Conservation (phyloP, 2,113 vertebrate genomes). For the Cinclus mexicanus region DNA sequence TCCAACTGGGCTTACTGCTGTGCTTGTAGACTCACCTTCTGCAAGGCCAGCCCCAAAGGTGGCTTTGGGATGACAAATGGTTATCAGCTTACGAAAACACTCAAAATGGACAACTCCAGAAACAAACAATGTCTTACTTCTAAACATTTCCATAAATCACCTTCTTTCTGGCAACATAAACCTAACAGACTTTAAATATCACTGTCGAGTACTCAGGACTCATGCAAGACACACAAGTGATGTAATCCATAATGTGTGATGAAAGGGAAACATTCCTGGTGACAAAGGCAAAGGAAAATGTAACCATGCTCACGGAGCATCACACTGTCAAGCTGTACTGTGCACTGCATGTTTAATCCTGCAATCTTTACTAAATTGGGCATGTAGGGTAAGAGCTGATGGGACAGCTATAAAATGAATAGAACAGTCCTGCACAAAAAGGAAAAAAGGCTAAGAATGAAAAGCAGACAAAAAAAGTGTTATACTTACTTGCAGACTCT, state of each 20-base stretch:
- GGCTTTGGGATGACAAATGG: background rate
- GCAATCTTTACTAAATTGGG: background rate
- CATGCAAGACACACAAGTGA: background rate
- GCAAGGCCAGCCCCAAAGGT: background rate
- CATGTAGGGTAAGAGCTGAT: background rate
- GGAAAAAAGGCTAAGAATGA: background rate
- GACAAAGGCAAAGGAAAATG: background rate
- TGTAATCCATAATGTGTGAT: background rate
- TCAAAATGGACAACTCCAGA: background rate
- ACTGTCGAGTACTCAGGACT: background rate
- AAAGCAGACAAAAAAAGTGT: background rate
- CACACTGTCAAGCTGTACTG: rapidly evolving
- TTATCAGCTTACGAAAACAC: background rate
- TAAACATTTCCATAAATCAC: background rate
- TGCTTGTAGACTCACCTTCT: background rate
- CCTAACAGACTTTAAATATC: background rate
- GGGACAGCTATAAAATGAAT: background rate
- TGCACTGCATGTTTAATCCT: background rate
- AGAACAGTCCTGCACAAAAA: background rate
- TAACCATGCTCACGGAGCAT: rapidly evolving
- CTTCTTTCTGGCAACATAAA: background rate
- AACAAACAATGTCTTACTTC: background rate
- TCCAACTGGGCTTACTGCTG: background rate
- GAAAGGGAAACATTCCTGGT: background rate
- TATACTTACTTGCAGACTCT: slow-evolving; percentile 91